Evolutionary conservation across 2,113 vertebrate genomes (phyloP).

Genomic region (Pollimyrus isidori): DNA sequence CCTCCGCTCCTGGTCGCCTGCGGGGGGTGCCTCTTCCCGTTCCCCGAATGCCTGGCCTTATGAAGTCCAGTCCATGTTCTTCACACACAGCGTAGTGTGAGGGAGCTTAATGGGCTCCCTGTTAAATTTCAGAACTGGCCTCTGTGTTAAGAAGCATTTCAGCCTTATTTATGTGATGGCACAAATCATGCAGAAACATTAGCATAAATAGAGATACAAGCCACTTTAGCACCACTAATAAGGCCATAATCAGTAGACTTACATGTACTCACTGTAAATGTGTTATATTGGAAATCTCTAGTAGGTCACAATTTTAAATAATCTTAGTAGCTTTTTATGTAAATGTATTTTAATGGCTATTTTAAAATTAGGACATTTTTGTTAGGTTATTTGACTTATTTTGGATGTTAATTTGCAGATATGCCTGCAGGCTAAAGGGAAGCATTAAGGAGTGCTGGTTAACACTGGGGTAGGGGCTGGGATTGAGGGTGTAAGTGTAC

Average conservation of each 20-base stretch:
- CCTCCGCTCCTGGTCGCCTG: not conserved
- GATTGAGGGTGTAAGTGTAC: not conserved
- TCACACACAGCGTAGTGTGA: not conserved
- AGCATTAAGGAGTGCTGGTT: not conserved
- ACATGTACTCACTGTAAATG: not conserved
- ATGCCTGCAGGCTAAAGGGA: not conserved
- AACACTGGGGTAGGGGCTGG: not conserved
- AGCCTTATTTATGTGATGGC: not conserved
- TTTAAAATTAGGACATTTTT: not conserved
- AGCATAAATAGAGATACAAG: not conserved
- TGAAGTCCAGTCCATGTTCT: not conserved
- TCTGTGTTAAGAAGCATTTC: not conserved
- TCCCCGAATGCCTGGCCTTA: not conserved
- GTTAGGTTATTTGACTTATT: not conserved
- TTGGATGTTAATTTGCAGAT: not conserved
- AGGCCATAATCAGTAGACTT: not conserved
- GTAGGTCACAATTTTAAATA: constrained; percentile 6
- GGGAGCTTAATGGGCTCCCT: not conserved
- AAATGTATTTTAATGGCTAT: constrained; percentile 11
- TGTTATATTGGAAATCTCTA: not conserved
- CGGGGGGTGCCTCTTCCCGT: not conserved
- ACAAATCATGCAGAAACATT: not conserved
- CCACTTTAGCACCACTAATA: not conserved
- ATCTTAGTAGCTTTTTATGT: constrained; percentile 1
- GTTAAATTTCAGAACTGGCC: not conserved